phyloP scores from a whole-genome alignment of 1,140 invertebrate genomes.

The Schlechtendalia chinensis region DNA sequence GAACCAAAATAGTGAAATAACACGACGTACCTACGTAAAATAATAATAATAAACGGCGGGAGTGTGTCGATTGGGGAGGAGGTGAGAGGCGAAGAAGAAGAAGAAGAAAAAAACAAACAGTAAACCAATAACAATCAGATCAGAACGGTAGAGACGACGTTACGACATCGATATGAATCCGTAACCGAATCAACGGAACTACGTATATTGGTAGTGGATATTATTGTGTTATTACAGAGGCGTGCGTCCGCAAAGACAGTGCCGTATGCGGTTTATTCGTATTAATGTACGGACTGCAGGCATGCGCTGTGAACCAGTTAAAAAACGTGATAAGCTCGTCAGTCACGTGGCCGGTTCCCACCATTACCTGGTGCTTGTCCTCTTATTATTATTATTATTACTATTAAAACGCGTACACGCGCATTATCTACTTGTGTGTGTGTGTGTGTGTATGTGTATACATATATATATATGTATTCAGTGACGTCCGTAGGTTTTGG shows the following conservation, averaged over 20 bases:
- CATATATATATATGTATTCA: neutral
- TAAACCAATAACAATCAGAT: neutral
- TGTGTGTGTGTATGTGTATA: conserved; percentile 16
- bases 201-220: neutral
- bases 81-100: too few relatives aligned
- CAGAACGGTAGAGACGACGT: neutral
- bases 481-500: conserved; percentile 7
- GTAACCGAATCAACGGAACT: conserved; percentile 11
- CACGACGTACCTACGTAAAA: neutral
- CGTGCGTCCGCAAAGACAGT: conserved; percentile 32
- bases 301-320: conserved; percentile 45
- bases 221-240: neutral
- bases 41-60: neutral
- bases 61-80: too few relatives aligned
- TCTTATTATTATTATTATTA: conserved; percentile 43
- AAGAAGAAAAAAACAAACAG: neutral
- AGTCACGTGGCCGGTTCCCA: conserved; percentile 49
- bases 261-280: conserved; percentile 46
- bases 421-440: conserved; percentile 41
- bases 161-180: neutral
- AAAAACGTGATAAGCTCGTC: conserved; percentile 50
- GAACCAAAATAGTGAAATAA: conserved; percentile 20
- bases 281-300: conserved; percentile 5
- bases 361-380: conserved; percentile 36
- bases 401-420: conserved; percentile 46